A percentile compares a stretch with the other conserved stretches of the same genome.
These are phyloP conservation scores for Mellivora capensis DNA, from an alignment of 2,113 vertebrate genomes.

Conservation along the genomic window DNA sequence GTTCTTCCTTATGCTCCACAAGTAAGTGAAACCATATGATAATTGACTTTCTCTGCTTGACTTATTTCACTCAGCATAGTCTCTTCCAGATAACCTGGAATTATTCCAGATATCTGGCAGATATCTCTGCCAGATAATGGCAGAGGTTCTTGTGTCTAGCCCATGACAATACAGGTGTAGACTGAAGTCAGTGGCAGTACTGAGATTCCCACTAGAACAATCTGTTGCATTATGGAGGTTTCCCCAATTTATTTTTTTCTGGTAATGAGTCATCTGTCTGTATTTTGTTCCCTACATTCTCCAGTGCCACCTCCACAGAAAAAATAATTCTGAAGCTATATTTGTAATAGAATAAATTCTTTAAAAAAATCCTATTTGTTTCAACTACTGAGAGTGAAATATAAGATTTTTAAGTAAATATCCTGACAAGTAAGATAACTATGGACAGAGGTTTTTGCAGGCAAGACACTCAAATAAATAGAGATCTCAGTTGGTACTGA, in stretches of 20 bases:
- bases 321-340: background rate
- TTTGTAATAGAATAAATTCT: background rate
- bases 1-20: no score
- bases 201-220: background rate
- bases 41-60: no score
- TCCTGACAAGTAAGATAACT: background rate
- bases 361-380: background rate
- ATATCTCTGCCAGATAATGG: no score
- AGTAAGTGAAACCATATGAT: no score
- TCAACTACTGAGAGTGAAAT: background rate
- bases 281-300: background rate
- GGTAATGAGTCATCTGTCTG: background rate
- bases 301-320: background rate
- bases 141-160: background rate
- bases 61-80: no score
- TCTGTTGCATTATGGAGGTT: background rate
- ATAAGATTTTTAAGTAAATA: background rate
- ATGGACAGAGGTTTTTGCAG: background rate
- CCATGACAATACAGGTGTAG: background rate
- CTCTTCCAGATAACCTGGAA: no score
- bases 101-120: no score
- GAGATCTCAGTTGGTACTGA: background rate
- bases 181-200: fast-evolving
- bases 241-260: background rate
- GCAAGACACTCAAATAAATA: background rate